A percentile compares a stretch with the other conserved stretches of the same genome.
Conservation (phyloP, 2,113 vertebrate genomes). For the Cinclus cinclus region DNA sequence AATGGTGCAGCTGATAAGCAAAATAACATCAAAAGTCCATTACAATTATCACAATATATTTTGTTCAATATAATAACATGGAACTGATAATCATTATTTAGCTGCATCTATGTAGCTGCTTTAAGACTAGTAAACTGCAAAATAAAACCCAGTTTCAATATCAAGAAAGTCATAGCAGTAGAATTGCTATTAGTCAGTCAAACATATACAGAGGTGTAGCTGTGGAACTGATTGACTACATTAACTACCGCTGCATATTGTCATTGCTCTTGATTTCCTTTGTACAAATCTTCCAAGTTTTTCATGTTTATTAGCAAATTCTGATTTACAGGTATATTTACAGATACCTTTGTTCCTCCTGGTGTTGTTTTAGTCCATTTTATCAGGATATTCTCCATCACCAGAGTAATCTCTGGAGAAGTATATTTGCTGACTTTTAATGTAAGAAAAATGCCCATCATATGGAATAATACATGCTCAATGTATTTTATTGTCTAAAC, state of each 20-base stretch:
- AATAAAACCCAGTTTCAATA: neutral
- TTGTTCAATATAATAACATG: neutral
- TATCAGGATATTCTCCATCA: neutral
- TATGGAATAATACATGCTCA: neutral
- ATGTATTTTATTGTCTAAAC: neutral
- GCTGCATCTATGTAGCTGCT: neutral
- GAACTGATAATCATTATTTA: slow-evolving; percentile 16
- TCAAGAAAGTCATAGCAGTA: neutral
- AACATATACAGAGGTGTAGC: neutral
- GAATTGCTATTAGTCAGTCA: neutral
- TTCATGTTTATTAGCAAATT: neutral
- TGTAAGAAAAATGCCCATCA: neutral
- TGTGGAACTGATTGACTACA: neutral
- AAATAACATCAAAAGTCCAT: slow-evolving; percentile 27
- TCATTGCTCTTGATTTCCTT: neutral
- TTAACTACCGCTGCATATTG: neutral
- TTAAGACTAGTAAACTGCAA: neutral
- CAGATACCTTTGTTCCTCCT: neutral
- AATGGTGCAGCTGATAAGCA: slow-evolving; percentile 7
- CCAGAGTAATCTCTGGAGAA: neutral
- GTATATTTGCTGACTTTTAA: slow-evolving; percentile 1
- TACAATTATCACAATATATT: slow-evolving; percentile 28
- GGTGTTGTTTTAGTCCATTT: neutral
- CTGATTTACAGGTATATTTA: neutral
- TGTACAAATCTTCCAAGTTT: neutral